A percentile compares a stretch with the other conserved stretches of the same genome.
Evolutionary conservation across 2,797 vertebrate species (phyloP).

Genomic region (Lacerta viridis): DNA sequence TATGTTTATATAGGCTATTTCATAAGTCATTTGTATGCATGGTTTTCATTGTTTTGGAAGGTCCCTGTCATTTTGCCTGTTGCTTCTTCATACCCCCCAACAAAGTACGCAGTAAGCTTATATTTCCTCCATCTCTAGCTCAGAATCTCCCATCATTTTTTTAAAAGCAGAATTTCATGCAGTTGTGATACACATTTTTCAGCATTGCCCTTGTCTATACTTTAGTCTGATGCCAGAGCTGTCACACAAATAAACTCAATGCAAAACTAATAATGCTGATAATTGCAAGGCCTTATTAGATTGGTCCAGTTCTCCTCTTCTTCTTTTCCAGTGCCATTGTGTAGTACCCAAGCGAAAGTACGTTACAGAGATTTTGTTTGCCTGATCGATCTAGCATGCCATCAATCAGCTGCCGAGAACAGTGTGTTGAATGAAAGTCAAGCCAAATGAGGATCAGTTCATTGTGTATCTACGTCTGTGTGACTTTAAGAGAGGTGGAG

Average conservation of each 20-base stretch:
- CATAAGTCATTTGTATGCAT: too few relatives aligned
- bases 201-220: background rate
- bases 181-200: background rate
- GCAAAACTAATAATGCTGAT: background rate
- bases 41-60: too few relatives aligned
- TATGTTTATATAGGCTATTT: too few relatives aligned
- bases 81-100: background rate
- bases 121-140: background rate
- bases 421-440: background rate
- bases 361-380: background rate
- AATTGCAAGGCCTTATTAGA: background rate
- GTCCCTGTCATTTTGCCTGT: too few relatives aligned
- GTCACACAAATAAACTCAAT: background rate
- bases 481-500: too few relatives aligned
- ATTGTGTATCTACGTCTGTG: background rate
- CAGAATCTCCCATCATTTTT: background rate
- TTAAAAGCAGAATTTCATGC: background rate
- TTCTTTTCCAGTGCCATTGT: background rate
- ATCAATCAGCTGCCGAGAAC: background rate
- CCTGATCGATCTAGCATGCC: background rate
- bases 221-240: slow-evolving; percentile 8
- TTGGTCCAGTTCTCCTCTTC: background rate
- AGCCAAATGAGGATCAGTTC: background rate
- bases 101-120: background rate
- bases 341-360: background rate